Base-by-base conservation (phyloP, 64 coral and sea anemone species). In the Stichodactyla mertensii region DNA sequence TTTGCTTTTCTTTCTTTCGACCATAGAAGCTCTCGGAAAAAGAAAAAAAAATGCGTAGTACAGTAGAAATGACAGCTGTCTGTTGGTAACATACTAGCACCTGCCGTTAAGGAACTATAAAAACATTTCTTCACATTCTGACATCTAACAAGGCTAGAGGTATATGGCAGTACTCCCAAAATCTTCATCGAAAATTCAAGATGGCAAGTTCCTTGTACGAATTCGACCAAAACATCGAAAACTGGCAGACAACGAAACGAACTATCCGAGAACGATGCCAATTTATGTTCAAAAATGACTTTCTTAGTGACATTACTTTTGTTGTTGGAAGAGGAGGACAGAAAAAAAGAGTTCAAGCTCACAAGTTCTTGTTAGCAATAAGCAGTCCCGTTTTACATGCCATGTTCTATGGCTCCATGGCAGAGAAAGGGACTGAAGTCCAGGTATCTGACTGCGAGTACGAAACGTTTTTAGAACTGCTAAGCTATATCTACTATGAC, bases 401-500 rank as follows among this genome's bases (percentile, higher is more conserved):
- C 51, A 92, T 92, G 90, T 92, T 92, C 66, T 92, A 83, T 66
- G 90, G 90, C 0, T 66, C 77, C 15, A 91, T 91, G 77, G 90
- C 90, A 3, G 90, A 91, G 61, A 57, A 82, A 77, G 79, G 61
- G 22, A 55, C 58, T 24, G 90, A 91, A 26, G 52, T 91, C 51
- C 77, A 86, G 79, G 57, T 91, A 19, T 82, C 74, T 0, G 90
- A 91, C 85, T 91, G 84, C 53, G 90, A 91, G 54, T 27, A 45
- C 4, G 82, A 89, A 54, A 87, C 71, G 13, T 93, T 96, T 26
- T 52, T 85, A 62, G 89, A 90, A 54, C 85, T 96, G 1, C 54
- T 96, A 16, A 52, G 85, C 3, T 96, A 91, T 60, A 83, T 87
- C 36, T 91, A 96, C 82, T 93, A 82, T 78, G 94, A 96, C 82